phyloP scores from a whole-genome alignment of 2,113 vertebrate genomes.

The Petrocephalus zakoni region DNA sequence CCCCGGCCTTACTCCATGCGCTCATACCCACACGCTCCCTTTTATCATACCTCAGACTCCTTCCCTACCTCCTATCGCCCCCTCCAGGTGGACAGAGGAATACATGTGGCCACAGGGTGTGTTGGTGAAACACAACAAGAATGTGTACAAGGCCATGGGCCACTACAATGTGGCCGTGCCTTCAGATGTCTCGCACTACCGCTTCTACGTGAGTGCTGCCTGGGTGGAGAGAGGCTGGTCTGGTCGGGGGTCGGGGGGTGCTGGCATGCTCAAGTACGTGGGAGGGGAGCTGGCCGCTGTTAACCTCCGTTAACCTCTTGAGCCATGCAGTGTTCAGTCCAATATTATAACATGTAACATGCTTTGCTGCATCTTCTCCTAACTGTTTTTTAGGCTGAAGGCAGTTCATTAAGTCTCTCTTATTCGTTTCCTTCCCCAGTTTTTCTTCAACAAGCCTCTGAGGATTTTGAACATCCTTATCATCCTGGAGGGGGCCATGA shows the following conservation, averaged over 20 bases:
- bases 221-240: not conserved
- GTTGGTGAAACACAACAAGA: slow-evolving; percentile 95
- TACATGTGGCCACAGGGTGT: slow-evolving; percentile 98
- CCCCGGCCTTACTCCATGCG: not conserved
- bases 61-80: not conserved
- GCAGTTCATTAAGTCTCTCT: not conserved
- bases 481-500: slow-evolving; percentile 88
- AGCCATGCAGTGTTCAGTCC: not conserved
- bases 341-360: not conserved
- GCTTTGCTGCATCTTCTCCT: not conserved
- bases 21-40: not conserved
- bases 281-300: not conserved
- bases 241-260: not conserved
- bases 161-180: slow-evolving; percentile 96
- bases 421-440: slow-evolving; percentile 56
- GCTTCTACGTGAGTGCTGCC: slow-evolving; percentile 85
- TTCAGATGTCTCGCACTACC: slow-evolving; percentile 93
- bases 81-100: slow-evolving; percentile 89
- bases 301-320: not conserved
- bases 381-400: not conserved
- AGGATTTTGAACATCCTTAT: slow-evolving; percentile 95
- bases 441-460: slow-evolving; percentile 97
- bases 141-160: slow-evolving; percentile 97
- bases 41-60: not conserved
- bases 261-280: not conserved